Evolutionary conservation across 1,140 invertebrate species (phyloP), one percentile per base, ranked within the genome.

Genomic region (Drosophila kanapiae): DNA sequence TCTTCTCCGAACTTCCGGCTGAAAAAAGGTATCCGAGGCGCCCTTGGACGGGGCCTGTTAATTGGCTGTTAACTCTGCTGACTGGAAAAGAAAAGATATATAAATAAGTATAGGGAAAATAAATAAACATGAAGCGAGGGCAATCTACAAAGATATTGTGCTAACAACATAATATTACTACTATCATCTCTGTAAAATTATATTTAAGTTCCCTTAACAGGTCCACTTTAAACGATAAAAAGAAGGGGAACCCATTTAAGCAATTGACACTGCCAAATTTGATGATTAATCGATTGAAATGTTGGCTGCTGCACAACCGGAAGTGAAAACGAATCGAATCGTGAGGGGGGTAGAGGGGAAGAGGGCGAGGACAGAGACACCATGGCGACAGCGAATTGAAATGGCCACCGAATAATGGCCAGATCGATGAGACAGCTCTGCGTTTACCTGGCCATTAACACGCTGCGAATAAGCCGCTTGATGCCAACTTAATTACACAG

Each of bases 221-320:
- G 2, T 6, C 8, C 13, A 27, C 33, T 59, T 63, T 40, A 16
- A 60, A 62, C 2, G 3, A 6, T 18, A 48, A 38, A 3, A 33
- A 27, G n/a, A 10, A 33, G 13, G 16, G 23, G 9, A 68, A 48
- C 14, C 33, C 18, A 58, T 71, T 74, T 74, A 23, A 33, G 18
- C 47, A n/a, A 69, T 61, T 60, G 62, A 31, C 49, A 56, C 8
- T 78, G 84, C 85, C 84, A 88, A 87, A 71, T 78, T 78, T 64
- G 72, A 88, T 87, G 84, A 87, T 84, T 87, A 88, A 87, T 87
- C 84, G 65, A 69, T 68, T 43, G 65, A 51, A 48, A 56, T 75
- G 38, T 87, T 87, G 84, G 65, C 75, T 38, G 62, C 59, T 23
- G 83, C 64, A 47, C 75, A 71, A 72, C 75, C 76, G 67, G 47